phyloP scores from a whole-genome alignment of 2,888 invertebrate genomes.

The Zelleria hepariella region DNA sequence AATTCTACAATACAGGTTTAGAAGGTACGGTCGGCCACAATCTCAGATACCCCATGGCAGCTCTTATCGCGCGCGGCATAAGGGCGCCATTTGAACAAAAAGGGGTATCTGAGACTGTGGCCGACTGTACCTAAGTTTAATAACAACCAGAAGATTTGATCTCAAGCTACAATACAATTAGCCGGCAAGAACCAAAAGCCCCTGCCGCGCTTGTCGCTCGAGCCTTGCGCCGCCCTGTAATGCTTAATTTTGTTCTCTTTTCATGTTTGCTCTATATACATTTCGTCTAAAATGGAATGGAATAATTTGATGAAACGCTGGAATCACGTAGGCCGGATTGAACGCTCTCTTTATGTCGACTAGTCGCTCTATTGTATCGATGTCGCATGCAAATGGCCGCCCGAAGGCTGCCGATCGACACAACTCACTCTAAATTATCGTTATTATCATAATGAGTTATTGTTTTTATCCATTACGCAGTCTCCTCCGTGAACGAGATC shows the following conservation, averaged over 20 bases:
- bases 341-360: slow-evolving; percentile 2
- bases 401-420: slow-evolving; percentile 24
- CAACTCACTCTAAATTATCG: slow-evolving; percentile 30
- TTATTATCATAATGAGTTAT: slow-evolving; percentile 20
- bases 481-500: not conserved
- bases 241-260: slow-evolving; percentile 68
- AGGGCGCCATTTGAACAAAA: too few relatives aligned
- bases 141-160: not conserved
- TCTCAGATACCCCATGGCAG: too few relatives aligned
- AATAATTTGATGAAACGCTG: slow-evolving; percentile 57
- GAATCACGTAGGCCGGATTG: slow-evolving; percentile 30
- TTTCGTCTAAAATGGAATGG: slow-evolving; percentile 65
- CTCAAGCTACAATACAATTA: too few relatives aligned
- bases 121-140: too few relatives aligned
- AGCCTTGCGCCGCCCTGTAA: slow-evolving; percentile 22
- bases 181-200: too few relatives aligned
- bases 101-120: too few relatives aligned
- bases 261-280: slow-evolving; percentile 69
- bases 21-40: too few relatives aligned
- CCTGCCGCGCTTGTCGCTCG: too few relatives aligned
- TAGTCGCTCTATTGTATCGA: slow-evolving; percentile 16
- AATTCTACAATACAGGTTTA: too few relatives aligned
- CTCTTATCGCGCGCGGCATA: too few relatives aligned
- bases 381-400: slow-evolving; percentile 34
- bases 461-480: not conserved